phyloP scores from a whole-genome alignment of 2,888 invertebrate genomes.

The Synanthedon andrenaeformis region DNA sequence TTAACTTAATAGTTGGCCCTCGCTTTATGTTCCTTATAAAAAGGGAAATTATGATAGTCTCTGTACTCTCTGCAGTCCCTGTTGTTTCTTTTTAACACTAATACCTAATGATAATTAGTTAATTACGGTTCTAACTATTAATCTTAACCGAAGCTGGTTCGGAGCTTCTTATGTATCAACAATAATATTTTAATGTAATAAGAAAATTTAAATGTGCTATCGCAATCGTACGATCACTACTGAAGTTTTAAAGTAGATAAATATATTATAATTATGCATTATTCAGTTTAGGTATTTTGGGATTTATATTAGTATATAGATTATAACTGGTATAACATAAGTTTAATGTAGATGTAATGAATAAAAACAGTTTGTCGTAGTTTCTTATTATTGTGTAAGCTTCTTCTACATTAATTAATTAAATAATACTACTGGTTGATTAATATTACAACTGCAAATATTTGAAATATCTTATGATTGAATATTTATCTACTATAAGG shows the following conservation, averaged over 20 bases:
- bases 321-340: conserved; percentile 66
- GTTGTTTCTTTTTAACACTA: conserved; percentile 55
- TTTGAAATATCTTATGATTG: conserved; percentile 72
- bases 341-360: conserved; percentile 68
- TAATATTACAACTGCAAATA: conserved; percentile 72
- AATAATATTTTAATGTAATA: conserved; percentile 61
- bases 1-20: conserved; percentile 24
- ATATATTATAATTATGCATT: conserved; percentile 46
- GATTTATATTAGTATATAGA: conserved; percentile 67
- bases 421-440: conserved; percentile 70
- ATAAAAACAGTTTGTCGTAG: conserved; percentile 66
- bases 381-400: conserved; percentile 65
- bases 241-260: conserved; percentile 63
- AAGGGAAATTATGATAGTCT: conserved; percentile 67
- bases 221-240: conserved; percentile 44
- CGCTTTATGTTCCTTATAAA: conserved; percentile 63
- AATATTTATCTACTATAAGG: conserved; percentile 72
- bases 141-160: conserved; percentile 59
- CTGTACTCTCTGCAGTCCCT: too few species aligned
- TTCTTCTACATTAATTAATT: conserved; percentile 70
- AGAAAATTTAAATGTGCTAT: conserved; percentile 46
- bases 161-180: conserved; percentile 52
- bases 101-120: conserved; percentile 71
- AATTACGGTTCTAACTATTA: conserved; percentile 72
- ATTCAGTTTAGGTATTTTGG: conserved; percentile 71